Conservation (phyloP, 2,797 vertebrate genomes). For the Malurus splendens region DNA sequence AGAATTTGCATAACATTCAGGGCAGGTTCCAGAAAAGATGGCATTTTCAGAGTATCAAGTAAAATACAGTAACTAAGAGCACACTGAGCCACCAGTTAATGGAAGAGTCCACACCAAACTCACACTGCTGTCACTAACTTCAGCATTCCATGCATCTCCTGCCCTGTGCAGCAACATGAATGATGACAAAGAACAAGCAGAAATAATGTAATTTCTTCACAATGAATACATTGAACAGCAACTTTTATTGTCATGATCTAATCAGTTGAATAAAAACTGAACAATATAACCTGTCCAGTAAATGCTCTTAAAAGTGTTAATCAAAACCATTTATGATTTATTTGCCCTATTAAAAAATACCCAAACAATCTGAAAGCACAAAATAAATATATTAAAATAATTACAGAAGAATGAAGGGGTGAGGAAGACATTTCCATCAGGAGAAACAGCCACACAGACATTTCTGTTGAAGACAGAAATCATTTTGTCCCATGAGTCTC, state of each 20-base stretch:
- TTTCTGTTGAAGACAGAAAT: neutral
- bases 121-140: neutral
- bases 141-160: neutral
- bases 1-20: neutral
- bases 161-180: neutral
- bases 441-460: neutral
- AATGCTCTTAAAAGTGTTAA: neutral
- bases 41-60: neutral
- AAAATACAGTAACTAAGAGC: neutral
- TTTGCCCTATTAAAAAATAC: neutral
- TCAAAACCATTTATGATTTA: neutral
- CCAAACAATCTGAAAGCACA: neutral
- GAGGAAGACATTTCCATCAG: neutral
- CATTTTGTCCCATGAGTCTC: neutral
- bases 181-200: neutral
- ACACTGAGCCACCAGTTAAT: neutral
- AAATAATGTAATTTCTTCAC: neutral
- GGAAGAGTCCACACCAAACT: neutral
- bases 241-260: neutral
- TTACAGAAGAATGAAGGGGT: neutral
- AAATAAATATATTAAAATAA: neutral
- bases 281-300: neutral
- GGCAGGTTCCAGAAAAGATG: neutral
- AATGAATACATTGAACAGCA: neutral
- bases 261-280: neutral